Conservation (phyloP, 2,888 invertebrate species). For the Ectemnius lituratus region DNA sequence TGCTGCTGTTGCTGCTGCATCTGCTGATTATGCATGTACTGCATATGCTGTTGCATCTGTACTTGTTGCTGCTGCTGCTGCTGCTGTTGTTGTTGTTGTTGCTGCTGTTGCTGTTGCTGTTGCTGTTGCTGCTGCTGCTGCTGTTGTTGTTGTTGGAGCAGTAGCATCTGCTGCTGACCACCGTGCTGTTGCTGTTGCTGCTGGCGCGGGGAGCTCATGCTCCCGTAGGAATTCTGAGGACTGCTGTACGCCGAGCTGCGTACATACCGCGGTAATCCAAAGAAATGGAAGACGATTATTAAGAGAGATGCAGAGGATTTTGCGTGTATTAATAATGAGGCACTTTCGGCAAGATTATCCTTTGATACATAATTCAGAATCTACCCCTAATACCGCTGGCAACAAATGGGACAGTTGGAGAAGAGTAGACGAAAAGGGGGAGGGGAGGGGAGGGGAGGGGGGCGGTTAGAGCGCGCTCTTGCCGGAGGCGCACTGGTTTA, state of each 20-base stretch:
- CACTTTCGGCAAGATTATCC: too few species aligned
- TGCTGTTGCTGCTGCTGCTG: slow-evolving; percentile 65
- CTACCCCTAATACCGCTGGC: neutral
- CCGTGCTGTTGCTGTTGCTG: slow-evolving; percentile 80
- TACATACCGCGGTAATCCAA: too few species aligned
- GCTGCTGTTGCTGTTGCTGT: slow-evolving; percentile 70
- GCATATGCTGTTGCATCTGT: slow-evolving; percentile 63
- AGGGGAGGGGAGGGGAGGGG: slow-evolving; percentile 8
- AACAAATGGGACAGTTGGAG: neutral
- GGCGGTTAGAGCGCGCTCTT: slow-evolving; percentile 28
- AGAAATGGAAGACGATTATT: slow-evolving; percentile 25
- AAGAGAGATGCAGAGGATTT: too few species aligned
- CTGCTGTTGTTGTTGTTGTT: slow-evolving; percentile 72
- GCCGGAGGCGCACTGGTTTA: slow-evolving; percentile 63
- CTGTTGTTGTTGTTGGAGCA: slow-evolving; percentile 74
- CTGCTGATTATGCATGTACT: slow-evolving; percentile 79
- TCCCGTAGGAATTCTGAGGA: slow-evolving; percentile 80
- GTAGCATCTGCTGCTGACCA: slow-evolving; percentile 80
- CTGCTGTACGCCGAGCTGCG: slow-evolving; percentile 76
- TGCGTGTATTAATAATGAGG: too few species aligned
- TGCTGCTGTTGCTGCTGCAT: slow-evolving; percentile 78
- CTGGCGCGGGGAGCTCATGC: slow-evolving; percentile 82
- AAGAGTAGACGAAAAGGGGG: too few species aligned
- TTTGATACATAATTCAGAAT: too few species aligned
- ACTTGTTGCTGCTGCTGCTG: slow-evolving; percentile 70